A percentile compares a stretch with the other conserved stretches of the same genome.
Evolutionary conservation across 1,140 invertebrate genomes (phyloP).

Genomic region (Tetramorium parvispinum): DNA sequence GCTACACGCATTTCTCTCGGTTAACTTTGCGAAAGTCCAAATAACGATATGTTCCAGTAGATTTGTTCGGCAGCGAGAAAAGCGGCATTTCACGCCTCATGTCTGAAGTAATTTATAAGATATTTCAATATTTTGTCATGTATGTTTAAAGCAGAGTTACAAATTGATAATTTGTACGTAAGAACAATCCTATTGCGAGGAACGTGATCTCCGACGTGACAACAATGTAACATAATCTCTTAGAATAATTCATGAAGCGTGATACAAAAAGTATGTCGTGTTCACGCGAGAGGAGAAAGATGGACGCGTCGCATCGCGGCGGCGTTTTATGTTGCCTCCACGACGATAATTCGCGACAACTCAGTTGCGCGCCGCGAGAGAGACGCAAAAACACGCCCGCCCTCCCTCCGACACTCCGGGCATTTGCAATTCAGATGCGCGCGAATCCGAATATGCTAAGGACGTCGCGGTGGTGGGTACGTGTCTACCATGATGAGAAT

Average conservation of each 20-base stretch:
- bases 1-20: constrained; percentile 12
- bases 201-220: not conserved
- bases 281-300: not conserved
- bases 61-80: not conserved
- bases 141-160: not conserved
- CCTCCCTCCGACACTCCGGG: constrained; percentile 1
- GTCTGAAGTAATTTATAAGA: not conserved
- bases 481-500: constrained; percentile 30
- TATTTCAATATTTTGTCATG: not conserved
- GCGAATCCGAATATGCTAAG: constrained; percentile 48
- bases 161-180: not conserved
- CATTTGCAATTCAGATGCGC: constrained; percentile 55
- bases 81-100: not conserved
- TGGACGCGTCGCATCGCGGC: not conserved
- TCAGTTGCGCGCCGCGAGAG: not conserved
- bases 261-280: not conserved
- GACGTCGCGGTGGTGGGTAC: constrained; percentile 29
- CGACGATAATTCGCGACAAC: constrained; percentile 43
- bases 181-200: not conserved
- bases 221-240: not conserved
- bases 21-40: not conserved
- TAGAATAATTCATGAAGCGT: not conserved
- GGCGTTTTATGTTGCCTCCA: constrained; percentile 2
- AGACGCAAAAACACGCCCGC: not conserved
- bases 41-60: not conserved